These are phyloP conservation scores for Hydrochoerus hydrochaeris DNA, from an alignment of 2,113 vertebrate species.

Conservation along the genomic window DNA sequence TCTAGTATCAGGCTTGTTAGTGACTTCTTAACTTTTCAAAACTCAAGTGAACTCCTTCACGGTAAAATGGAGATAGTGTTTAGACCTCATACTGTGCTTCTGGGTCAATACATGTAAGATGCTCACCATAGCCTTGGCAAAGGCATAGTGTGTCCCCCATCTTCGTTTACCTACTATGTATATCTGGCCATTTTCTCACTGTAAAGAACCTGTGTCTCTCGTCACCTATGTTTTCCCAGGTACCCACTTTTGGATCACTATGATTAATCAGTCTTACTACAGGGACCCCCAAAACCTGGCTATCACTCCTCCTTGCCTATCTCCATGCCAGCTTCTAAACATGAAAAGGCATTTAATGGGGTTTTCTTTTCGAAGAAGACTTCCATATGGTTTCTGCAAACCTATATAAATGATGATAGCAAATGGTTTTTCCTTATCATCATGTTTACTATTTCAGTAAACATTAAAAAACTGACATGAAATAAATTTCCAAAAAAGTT, in stretches of 20 bases:
- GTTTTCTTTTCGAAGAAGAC: conserved; percentile 9
- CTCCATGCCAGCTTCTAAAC: conserved; percentile 24
- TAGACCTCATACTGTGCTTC: neutral
- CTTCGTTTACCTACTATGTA: neutral
- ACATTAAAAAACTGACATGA: conserved; percentile 22
- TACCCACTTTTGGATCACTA: neutral
- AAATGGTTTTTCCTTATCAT: neutral
- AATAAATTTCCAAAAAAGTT: conserved; percentile 33
- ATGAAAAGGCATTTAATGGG: neutral
- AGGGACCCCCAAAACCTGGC: neutral
- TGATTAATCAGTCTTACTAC: neutral
- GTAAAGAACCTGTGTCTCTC: neutral
- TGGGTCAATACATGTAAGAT: conserved; percentile 4
- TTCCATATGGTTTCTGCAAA: conserved; percentile 1
- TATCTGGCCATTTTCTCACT: neutral
- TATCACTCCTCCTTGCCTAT: neutral
- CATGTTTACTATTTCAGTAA: neutral
- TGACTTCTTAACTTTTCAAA: conserved; percentile 44
- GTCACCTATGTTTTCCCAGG: neutral
- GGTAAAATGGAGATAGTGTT: neutral
- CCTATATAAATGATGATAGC: neutral
- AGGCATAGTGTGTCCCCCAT: neutral
- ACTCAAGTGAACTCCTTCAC: neutral
- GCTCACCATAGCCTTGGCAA: neutral
- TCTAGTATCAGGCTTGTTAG: neutral